Conservation (phyloP, 1,140 invertebrate genomes). For the Plectus sambesii region DNA sequence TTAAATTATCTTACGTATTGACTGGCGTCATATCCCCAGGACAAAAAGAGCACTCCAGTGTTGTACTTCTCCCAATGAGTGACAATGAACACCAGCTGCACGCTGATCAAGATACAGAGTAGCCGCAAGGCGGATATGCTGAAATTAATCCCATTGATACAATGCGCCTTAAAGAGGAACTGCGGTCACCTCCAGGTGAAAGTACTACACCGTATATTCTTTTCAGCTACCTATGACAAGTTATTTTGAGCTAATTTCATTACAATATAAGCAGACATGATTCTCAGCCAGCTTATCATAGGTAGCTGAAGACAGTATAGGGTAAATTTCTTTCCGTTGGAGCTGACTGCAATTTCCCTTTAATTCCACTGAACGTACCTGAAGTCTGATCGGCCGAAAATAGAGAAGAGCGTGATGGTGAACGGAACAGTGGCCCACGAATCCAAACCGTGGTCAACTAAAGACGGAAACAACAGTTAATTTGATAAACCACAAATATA, state of each 20-base stretch:
- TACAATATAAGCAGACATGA: too few species aligned
- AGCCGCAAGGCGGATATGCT: conserved; percentile 46
- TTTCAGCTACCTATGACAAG: too few species aligned
- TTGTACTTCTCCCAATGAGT: conserved; percentile 56
- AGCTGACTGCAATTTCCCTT: conserved; percentile 13
- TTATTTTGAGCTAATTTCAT: not conserved
- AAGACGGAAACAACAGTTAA: conserved; percentile 21
- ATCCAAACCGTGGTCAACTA: conserved; percentile 44
- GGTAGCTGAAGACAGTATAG: too few species aligned
- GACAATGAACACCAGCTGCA: conserved; percentile 49
- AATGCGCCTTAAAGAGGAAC: not conserved
- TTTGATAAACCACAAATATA: too few species aligned
- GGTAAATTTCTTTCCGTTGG: too few species aligned
- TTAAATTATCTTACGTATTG: conserved; percentile 50
- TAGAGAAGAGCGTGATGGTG: conserved; percentile 51
- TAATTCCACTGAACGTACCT: conserved; percentile 15
- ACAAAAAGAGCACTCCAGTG: conserved; percentile 51
- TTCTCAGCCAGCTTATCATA: too few species aligned
- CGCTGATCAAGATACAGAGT: conserved; percentile 45
- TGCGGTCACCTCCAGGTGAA: too few species aligned
- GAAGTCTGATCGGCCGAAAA: conserved; percentile 48
- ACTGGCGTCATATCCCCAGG: conserved; percentile 53
- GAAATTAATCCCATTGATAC: conserved; percentile 17
- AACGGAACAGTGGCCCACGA: conserved; percentile 50
- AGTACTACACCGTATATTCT: too few species aligned